Conservation (phyloP, 64 coral and sea anemone genomes). For the Pocillopora verrucosa region DNA sequence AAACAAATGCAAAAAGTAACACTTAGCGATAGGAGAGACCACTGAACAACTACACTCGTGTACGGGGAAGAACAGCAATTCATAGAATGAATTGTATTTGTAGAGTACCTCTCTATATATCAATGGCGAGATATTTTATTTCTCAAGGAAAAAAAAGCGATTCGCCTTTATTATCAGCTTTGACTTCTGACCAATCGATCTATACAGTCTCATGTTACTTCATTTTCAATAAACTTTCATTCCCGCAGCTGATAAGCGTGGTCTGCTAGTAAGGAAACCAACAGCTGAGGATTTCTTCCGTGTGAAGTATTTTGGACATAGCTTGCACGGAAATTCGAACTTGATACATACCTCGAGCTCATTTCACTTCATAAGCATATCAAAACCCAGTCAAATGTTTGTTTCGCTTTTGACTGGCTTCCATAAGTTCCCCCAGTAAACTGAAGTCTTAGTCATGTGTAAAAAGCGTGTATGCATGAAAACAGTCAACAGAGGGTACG, state of each 20-base stretch:
- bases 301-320: not conserved
- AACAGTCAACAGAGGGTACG: not conserved
- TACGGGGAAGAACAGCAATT: too few relatives aligned
- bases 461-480: not conserved
- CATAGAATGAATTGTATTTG: too few relatives aligned
- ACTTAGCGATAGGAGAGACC: too few relatives aligned
- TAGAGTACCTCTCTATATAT: too few relatives aligned
- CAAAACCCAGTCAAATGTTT: slow-evolving; percentile 4
- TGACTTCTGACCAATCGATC: too few relatives aligned
- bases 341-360: not conserved
- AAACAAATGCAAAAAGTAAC: too few relatives aligned
- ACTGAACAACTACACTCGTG: too few relatives aligned
- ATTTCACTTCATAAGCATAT: not conserved
- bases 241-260: not conserved
- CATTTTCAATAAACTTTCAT: too few relatives aligned
- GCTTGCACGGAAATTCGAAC: not conserved
- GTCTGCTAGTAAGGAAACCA: not conserved
- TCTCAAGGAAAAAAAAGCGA: too few relatives aligned
- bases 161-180: too few relatives aligned
- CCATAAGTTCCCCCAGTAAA: not conserved
- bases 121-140: too few relatives aligned
- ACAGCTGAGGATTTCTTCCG: not conserved
- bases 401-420: not conserved
- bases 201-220: too few relatives aligned
- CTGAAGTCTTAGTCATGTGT: not conserved